These are phyloP conservation scores for Ceuthmochares aereus DNA, from an alignment of 2,113 vertebrate species.

Conservation along the genomic window DNA sequence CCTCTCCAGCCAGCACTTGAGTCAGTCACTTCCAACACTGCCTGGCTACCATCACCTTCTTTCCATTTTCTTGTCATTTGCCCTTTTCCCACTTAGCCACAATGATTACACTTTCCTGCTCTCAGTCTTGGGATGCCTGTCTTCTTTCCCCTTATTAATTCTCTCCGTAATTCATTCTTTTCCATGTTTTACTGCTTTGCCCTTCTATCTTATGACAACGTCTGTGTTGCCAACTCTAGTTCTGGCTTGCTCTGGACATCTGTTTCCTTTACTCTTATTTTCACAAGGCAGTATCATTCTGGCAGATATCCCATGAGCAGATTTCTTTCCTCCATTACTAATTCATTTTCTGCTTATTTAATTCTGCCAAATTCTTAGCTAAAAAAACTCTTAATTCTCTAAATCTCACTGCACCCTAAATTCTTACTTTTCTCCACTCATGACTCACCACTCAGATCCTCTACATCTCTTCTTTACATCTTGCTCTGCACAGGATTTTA, in stretches of 20 bases:
- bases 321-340: conserved; percentile 50
- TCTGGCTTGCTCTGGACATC: conserved; percentile 12
- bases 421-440: neutral
- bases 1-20: neutral
- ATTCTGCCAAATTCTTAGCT: conserved; percentile 12
- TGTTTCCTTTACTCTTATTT: conserved; percentile 28
- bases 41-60: neutral
- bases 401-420: neutral
- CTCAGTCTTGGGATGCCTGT: neutral
- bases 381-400: neutral
- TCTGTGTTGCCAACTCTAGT: neutral
- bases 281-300: neutral
- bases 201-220: neutral
- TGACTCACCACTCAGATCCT: conserved; percentile 17
- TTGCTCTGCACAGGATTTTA: neutral
- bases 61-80: neutral
- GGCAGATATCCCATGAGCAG: conserved; percentile 3
- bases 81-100: neutral
- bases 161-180: neutral
- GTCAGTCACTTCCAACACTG: neutral
- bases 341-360: conserved; percentile 50
- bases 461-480: neutral
- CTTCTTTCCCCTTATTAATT: neutral
- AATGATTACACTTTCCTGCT: neutral
- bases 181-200: neutral